phyloP scores from a whole-genome alignment of 2,113 vertebrate species.

The Siphamia tubifer region DNA sequence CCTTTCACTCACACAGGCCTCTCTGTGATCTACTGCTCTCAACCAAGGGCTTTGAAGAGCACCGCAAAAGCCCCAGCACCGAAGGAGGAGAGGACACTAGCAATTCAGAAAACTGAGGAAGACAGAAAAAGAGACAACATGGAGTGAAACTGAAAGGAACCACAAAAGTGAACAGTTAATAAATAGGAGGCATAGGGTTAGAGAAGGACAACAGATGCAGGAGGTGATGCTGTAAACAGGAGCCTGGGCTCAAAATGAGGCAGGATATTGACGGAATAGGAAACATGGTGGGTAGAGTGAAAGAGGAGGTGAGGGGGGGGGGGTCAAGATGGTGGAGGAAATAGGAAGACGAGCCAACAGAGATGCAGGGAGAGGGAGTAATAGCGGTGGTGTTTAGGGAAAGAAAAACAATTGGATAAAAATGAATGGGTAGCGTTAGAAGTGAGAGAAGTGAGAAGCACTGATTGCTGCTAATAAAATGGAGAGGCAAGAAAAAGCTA shows the following conservation, averaged over 20 bases:
- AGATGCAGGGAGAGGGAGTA: slow-evolving; percentile 10
- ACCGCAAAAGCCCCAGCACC: slow-evolving; percentile 41
- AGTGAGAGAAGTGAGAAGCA: slow-evolving; percentile 10
- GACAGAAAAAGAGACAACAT: slow-evolving; percentile 5
- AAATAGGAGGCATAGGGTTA: not conserved
- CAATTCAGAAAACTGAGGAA: slow-evolving; percentile 15
- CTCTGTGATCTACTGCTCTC: slow-evolving; percentile 80
- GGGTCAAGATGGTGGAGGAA: not conserved
- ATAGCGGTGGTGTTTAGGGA: slow-evolving; percentile 16
- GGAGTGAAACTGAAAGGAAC: not conserved
- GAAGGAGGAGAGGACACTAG: slow-evolving; percentile 9
- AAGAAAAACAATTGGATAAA: slow-evolving; percentile 32
- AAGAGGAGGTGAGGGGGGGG: not conserved
- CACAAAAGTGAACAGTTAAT: not conserved
- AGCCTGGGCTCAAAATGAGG: slow-evolving; percentile 2
- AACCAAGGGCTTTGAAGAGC: slow-evolving; percentile 79
- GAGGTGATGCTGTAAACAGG: not conserved
- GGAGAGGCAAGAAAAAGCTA: slow-evolving; percentile 26
- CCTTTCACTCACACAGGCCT: slow-evolving; percentile 78
- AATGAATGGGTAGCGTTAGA: slow-evolving; percentile 23
- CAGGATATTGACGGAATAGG: not conserved
- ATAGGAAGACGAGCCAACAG: not conserved
- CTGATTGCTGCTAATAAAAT: slow-evolving; percentile 38
- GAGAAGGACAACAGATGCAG: slow-evolving; percentile 16
- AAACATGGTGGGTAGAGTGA: not conserved